Percentiles rank a stretch among this genome's conserved stretches.
These are phyloP conservation scores for Diorhabda elongata DNA, from an alignment of 1,140 invertebrate species.

Conservation along the genomic window DNA sequence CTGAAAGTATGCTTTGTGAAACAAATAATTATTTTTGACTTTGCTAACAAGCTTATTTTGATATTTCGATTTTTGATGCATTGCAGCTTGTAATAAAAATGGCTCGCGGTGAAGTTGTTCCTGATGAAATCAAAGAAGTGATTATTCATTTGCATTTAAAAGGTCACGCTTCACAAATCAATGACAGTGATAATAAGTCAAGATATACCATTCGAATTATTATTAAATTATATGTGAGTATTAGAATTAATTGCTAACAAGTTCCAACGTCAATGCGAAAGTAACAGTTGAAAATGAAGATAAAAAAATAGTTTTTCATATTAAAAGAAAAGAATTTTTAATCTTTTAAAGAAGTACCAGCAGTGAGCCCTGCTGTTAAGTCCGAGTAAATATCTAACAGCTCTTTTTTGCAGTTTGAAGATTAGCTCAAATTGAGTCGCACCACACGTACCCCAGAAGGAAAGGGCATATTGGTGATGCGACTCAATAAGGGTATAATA, in stretches of 20 bases:
- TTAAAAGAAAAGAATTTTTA: not conserved
- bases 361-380: too few relatives aligned
- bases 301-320: not conserved
- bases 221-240: not conserved
- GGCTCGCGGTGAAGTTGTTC: not conserved
- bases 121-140: not conserved
- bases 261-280: not conserved
- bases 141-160: slow-evolving; percentile 10
- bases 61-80: too few relatives aligned
- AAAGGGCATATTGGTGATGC: too few relatives aligned
- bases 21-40: not conserved
- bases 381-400: too few relatives aligned
- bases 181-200: not conserved
- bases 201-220: not conserved
- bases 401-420: too few relatives aligned
- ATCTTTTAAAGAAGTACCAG: not conserved
- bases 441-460: too few relatives aligned
- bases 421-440: too few relatives aligned
- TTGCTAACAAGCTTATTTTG: not conserved
- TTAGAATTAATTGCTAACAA: not conserved
- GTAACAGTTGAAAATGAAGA: not conserved
- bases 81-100: not conserved
- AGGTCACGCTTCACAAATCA: not conserved
- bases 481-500: too few relatives aligned
- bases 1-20: not conserved